Evolutionary conservation across 1,140 invertebrate genomes (phyloP).

Genomic region (Diorhabda elongata): DNA sequence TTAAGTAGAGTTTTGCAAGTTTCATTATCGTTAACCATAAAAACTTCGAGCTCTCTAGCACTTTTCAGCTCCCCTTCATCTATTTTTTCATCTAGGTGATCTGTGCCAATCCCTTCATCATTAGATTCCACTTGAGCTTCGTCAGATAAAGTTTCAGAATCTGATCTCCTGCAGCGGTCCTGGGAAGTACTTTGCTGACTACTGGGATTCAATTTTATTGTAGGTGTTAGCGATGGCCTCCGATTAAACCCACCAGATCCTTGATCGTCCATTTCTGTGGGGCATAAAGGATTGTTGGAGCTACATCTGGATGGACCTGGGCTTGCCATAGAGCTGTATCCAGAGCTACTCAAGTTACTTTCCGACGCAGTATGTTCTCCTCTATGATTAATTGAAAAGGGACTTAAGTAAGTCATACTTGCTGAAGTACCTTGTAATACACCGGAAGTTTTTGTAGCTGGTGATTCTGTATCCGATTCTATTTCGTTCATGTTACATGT

Average conservation of each 20-base stretch:
- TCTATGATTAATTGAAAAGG: slow-evolving; percentile 65
- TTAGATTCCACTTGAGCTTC: slow-evolving; percentile 64
- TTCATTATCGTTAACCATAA: slow-evolving; percentile 50
- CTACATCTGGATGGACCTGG: slow-evolving; percentile 72
- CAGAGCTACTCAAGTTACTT: slow-evolving; percentile 74
- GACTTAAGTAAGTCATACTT: slow-evolving; percentile 70
- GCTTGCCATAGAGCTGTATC: slow-evolving; percentile 78
- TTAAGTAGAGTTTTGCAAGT: slow-evolving; percentile 38
- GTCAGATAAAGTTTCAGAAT: slow-evolving; percentile 66
- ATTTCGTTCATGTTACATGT: slow-evolving; percentile 68
- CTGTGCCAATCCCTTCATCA: slow-evolving; percentile 67
- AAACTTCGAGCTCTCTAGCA: slow-evolving; percentile 62
- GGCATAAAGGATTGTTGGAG: slow-evolving; percentile 70
- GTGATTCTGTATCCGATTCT: slow-evolving; percentile 68
- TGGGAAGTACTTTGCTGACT: slow-evolving; percentile 43
- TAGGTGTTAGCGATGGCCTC: slow-evolving; percentile 48
- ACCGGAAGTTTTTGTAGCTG: slow-evolving; percentile 46
- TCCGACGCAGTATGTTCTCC: slow-evolving; percentile 70
- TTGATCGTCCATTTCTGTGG: slow-evolving; percentile 65
- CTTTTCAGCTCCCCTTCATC: slow-evolving; percentile 59
- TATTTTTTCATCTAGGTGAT: slow-evolving; percentile 61
- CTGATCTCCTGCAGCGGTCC: slow-evolving; percentile 53
- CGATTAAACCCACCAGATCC: slow-evolving; percentile 51
- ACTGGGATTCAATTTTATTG: slow-evolving; percentile 52
- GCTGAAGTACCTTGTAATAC: slow-evolving; percentile 46